phyloP scores from a whole-genome alignment of 2,888 invertebrate genomes.

The Eilema griseolum region DNA sequence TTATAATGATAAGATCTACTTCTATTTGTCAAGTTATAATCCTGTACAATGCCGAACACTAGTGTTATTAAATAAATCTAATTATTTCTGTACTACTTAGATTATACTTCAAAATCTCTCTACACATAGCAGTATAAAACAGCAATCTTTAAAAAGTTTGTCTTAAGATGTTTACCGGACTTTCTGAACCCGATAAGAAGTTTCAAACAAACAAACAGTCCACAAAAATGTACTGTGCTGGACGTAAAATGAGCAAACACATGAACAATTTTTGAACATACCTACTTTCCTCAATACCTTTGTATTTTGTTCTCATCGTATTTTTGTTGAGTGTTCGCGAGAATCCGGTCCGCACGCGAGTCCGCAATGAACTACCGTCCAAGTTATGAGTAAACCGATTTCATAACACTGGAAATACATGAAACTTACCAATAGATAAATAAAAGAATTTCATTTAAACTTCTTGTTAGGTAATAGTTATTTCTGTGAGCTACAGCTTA shows the following conservation, averaged over 20 bases:
- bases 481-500: constrained; percentile 18
- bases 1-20: neutral
- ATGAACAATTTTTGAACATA: constrained; percentile 21
- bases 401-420: constrained; percentile 31
- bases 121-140: too few species aligned
- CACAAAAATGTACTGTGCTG: neutral
- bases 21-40: neutral
- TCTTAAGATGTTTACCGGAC: neutral
- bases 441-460: constrained; percentile 23
- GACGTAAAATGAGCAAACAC: constrained; percentile 13
- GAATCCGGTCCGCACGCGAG: constrained; percentile 43
- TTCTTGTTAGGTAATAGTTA: constrained; percentile 25
- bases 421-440: constrained; percentile 24
- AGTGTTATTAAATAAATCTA: too few species aligned
- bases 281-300: constrained; percentile 40
- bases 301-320: constrained; percentile 28
- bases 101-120: too few species aligned
- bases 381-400: constrained; percentile 41
- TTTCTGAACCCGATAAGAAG: neutral
- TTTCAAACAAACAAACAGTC: constrained; percentile 12
- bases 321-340: constrained; percentile 43
- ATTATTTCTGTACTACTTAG: too few species aligned
- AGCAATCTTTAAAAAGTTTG: neutral
- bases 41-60: too few species aligned
- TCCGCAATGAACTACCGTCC: constrained; percentile 35